phyloP scores from a whole-genome alignment of 2,797 vertebrate genomes.

The Sebastiscus albofasciatus region DNA sequence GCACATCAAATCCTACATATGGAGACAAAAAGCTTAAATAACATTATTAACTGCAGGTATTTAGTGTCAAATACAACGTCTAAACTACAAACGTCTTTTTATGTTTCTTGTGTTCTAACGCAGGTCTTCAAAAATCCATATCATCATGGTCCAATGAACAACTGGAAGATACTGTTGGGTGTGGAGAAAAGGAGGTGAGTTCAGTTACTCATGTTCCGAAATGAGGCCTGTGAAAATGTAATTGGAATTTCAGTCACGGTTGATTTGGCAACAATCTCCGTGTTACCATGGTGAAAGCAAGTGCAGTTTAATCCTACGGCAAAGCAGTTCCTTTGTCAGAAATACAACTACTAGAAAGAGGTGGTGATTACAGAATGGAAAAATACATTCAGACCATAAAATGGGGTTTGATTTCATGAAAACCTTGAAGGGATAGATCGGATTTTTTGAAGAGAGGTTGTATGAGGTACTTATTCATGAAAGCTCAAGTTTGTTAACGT shows the following conservation, averaged over 20 bases:
- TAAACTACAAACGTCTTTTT: background rate
- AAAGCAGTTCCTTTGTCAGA: too few relatives aligned
- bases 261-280: background rate
- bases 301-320: background rate
- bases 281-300: background rate
- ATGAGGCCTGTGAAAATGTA: background rate
- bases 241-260: background rate
- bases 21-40: background rate
- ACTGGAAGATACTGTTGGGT: constrained; percentile 94
- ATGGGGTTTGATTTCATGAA: too few relatives aligned
- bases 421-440: too few relatives aligned
- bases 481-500: too few relatives aligned
- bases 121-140: constrained; percentile 94
- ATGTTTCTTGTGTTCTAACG: background rate
- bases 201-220: background rate
- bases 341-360: background rate
- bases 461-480: too few relatives aligned
- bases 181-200: constrained; percentile 89
- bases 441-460: too few relatives aligned
- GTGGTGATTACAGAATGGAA: background rate
- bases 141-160: constrained; percentile 87
- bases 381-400: background rate
- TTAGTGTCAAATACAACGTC: background rate
- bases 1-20: background rate
- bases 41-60: background rate